Percentiles rank a stretch among this genome's conserved stretches.
phyloP scores from a whole-genome alignment of 2,113 vertebrate genomes.

The Podarcis raffonei region DNA sequence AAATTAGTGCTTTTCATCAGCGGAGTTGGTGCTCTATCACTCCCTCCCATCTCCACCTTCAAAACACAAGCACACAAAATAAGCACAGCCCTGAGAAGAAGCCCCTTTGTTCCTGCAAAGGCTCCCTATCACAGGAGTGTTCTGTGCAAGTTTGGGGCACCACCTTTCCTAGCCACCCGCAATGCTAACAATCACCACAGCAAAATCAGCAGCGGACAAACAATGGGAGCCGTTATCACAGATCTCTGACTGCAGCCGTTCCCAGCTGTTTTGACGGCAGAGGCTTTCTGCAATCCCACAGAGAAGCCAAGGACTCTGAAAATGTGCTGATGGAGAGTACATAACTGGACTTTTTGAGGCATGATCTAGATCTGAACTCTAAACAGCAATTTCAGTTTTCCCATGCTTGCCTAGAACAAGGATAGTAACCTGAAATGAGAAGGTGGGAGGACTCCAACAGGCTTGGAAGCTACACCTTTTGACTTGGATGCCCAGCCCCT shows the following conservation, averaged over 20 bases:
- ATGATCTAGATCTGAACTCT: background rate
- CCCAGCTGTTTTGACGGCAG: conserved; percentile 6
- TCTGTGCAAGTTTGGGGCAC: background rate
- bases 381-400: no score
- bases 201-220: background rate
- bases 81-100: background rate
- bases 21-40: background rate
- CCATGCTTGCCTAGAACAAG: no score
- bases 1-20: background rate
- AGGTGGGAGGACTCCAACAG: no score
- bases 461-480: no score
- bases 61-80: background rate
- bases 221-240: conserved; percentile 41
- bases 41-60: background rate
- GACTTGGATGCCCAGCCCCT: no score
- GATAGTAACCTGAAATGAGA: no score
- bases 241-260: conserved; percentile 8
- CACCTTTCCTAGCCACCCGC: background rate
- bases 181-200: background rate
- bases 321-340: background rate
- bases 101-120: background rate
- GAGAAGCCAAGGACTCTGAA: background rate
- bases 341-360: background rate
- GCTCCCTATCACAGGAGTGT: background rate
- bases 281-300: background rate